These are phyloP conservation scores for Lutjanus argentimaculatus DNA, from an alignment of 2,797 vertebrate species.

Conservation along the genomic window DNA sequence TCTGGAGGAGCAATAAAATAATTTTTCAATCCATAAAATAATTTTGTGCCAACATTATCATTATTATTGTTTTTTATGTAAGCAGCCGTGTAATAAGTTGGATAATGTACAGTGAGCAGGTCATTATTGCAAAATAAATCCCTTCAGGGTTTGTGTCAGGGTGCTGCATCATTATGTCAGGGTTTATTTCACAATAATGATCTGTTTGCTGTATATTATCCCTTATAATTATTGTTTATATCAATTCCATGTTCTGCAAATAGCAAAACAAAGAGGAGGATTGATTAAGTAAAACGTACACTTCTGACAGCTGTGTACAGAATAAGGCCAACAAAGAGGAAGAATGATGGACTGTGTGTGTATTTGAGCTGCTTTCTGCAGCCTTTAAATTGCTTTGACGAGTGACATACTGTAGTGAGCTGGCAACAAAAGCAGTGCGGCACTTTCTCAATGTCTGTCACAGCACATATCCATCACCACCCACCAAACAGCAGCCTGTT, in stretches of 20 bases:
- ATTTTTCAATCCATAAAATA: too few relatives aligned
- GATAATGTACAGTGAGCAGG: too few relatives aligned
- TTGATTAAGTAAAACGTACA: neutral
- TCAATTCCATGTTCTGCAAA: neutral
- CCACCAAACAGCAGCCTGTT: conserved; percentile 17
- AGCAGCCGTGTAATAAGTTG: too few relatives aligned
- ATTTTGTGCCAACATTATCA: neutral
- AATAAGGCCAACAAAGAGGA: neutral
- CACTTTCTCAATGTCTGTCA: conserved; percentile 42
- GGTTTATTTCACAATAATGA: too few relatives aligned
- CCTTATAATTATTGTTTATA: neutral
- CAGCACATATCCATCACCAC: conserved; percentile 34
- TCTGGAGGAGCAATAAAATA: too few relatives aligned
- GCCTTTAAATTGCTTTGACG: conserved; percentile 25
- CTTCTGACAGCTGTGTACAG: neutral
- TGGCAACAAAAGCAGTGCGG: conserved; percentile 13
- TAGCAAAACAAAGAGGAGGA: neutral
- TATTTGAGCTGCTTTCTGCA: conserved; percentile 1
- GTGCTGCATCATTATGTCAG: too few relatives aligned
- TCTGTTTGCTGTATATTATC: too few relatives aligned
- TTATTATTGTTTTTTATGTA: too few relatives aligned
- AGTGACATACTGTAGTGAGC: conserved; percentile 25
- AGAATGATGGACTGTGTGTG: conserved; percentile 7
- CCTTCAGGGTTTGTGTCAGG: too few relatives aligned
- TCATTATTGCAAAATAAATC: too few relatives aligned